Evolutionary conservation across 2,888 invertebrate species (phyloP), one percentile per base, ranked within the genome.

Genomic region (Drosophila kokeensis): DNA sequence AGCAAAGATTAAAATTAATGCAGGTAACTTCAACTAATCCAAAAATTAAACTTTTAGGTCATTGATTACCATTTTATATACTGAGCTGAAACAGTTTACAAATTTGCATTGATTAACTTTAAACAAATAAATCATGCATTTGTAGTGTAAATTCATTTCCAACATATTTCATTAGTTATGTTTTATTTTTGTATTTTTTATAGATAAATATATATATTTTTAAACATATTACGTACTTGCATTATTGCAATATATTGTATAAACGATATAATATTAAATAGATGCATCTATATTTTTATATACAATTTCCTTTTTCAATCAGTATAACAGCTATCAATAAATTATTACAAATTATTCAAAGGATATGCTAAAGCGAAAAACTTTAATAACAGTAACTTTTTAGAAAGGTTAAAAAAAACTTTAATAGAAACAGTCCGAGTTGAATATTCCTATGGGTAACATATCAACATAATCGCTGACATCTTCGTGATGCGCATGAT

Each of bases 161-260:
- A 24, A 24, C n/a, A 45, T 15, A 13, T 48, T 34, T 60, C 29
- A 57, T 74, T 11, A 48, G 45, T 66, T 38, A 48, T 50, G 18
- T 36, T n/a, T 42, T 27, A 66, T 69, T 42, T 70, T 70, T 40
- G 27, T 27, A 48, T 30, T 60, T 72, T 55, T 50, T 74, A 66
- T 66, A 74, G 66, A 79, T 61, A 48, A 67, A 79, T 71, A 71
- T 70, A 79, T 63, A 52, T 32, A n/a, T 45, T 29, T 65, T 42
- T 45, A n/a, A 59, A 48, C 63, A 74, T 27, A 61, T 69, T 45
- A 49, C 36, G 50, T 53, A 60, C 42, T 67, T 73, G 62, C 21
- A 64, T 48, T 63, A 50, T 60, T 61, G 40, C 42, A 52, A 38
- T 60, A 53, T 40, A 67, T 53, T 62, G 40, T 59, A 10, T 79